Base-by-base conservation (phyloP, 2,797 vertebrate species). In the Thunnus albacares region DNA sequence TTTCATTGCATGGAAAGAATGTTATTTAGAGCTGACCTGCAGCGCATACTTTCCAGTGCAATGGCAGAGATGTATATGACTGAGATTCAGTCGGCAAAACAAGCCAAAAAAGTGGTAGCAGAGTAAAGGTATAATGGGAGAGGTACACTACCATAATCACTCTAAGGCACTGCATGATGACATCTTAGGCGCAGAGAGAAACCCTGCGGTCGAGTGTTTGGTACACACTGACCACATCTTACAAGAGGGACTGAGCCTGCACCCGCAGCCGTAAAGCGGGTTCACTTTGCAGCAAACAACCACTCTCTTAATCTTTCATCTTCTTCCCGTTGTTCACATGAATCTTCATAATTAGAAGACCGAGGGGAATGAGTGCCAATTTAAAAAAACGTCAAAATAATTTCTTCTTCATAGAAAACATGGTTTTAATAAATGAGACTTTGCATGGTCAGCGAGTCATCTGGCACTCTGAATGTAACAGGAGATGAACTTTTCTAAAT, bases 71-170 rank as follows among this genome's bases (percentile, higher is more conserved):
- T 86, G 90, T 83, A 92, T 87, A 89, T 88, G 88, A 91, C 90
- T 90, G 85, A 87, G 80, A 92, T 88, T 83, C 90, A 88, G 60
- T 73, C 83, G 71, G 80, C 86, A 88, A 88, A 93, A 94, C 90
- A 88, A 86, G 89, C 89, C 87, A 92, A 93, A 94, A 87, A 68
- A 86, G 89, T 58, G 84, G 81, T 83, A 90, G 79, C 67, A 73
- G 82, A 86, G 82, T 86, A 88, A 92, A 94, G 91, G 90, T 94
- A 94, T 94, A 93, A 93, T 92, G 89, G 93, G 90, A 93, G 92
- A 95, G 91, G 92, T 94, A 92, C 90, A 89, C 93, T 94, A 87
- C 94, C 86, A 95, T 93, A 94, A 94, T 95, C 93, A 90, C 94
- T 87, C 89, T 87, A 93, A 86, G 87, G 89, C 89, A 82, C 76